Conservation (phyloP, 2,888 invertebrate genomes). For the Eupithecia centaureata region DNA sequence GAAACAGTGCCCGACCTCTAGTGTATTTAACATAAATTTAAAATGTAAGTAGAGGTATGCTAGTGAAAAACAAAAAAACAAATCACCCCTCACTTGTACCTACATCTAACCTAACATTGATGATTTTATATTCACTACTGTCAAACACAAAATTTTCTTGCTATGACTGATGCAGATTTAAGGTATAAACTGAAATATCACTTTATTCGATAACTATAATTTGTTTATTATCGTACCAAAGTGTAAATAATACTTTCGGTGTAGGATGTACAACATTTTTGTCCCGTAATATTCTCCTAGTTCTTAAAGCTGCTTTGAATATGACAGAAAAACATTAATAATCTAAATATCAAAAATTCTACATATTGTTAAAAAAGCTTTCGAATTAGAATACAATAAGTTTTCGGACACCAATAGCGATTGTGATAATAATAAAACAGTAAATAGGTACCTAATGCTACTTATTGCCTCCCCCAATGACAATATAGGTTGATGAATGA, state of each 20-base stretch:
- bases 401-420: background rate
- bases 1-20: too few species aligned
- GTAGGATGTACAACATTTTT: background rate
- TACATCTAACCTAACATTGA: too few species aligned
- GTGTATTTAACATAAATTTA: too few species aligned
- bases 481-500: background rate
- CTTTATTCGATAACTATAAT: background rate
- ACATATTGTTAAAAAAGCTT: background rate
- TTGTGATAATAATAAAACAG: background rate
- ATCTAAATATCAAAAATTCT: background rate
- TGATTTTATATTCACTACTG: background rate
- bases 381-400: background rate
- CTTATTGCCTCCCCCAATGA: background rate
- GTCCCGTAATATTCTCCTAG: background rate
- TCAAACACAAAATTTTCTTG: background rate
- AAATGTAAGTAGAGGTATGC: too few species aligned
- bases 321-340: background rate
- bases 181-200: background rate
- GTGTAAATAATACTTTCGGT: background rate
- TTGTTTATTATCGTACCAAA: background rate
- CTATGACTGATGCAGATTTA: background rate
- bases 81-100: background rate
- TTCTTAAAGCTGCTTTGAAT: background rate
- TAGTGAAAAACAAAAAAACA: background rate
- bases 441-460: background rate